Conservation (phyloP, 1,140 invertebrate species). For the Euborellia annulipes region DNA sequence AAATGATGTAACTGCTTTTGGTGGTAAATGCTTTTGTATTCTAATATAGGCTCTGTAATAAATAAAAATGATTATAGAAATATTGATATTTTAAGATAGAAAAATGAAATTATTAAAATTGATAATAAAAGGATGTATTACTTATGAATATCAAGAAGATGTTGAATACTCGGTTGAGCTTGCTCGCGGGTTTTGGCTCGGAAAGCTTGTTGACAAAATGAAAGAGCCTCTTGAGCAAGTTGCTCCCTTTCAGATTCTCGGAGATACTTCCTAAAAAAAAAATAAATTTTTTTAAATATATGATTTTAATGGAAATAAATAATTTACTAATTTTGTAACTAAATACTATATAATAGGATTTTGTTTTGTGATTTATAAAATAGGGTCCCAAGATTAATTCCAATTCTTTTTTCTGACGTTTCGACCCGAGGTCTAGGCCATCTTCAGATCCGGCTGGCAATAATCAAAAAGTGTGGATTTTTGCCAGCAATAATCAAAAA, state of each 20-base stretch:
- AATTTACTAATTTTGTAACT: not conserved
- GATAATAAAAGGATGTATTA: slow-evolving; percentile 27
- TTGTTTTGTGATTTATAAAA: not conserved
- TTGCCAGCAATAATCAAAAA: too few species aligned
- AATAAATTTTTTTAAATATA: slow-evolving; percentile 5
- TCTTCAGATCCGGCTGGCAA: too few species aligned
- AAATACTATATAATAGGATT: not conserved
- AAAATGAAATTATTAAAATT: too few species aligned
- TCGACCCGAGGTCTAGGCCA: too few species aligned
- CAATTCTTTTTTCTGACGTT: not conserved
- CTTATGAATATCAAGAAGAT: slow-evolving; percentile 43
- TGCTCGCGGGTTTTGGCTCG: slow-evolving; percentile 25
- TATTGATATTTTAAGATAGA: too few species aligned
- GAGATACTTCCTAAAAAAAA: slow-evolving; percentile 49
- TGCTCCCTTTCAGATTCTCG: slow-evolving; percentile 62
- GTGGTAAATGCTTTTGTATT: too few species aligned
- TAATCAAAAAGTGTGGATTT: too few species aligned
- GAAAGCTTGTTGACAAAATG: slow-evolving; percentile 45
- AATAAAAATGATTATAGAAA: too few species aligned
- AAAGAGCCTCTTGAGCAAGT: slow-evolving; percentile 54
- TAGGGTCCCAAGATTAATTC: not conserved
- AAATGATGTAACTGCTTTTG: too few species aligned
- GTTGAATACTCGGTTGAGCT: slow-evolving; percentile 22
- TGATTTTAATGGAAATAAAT: not conserved
- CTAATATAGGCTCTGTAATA: too few species aligned